These are phyloP conservation scores for Lates japonicus DNA, from an alignment of 2,797 vertebrate species.

Conservation along the genomic window DNA sequence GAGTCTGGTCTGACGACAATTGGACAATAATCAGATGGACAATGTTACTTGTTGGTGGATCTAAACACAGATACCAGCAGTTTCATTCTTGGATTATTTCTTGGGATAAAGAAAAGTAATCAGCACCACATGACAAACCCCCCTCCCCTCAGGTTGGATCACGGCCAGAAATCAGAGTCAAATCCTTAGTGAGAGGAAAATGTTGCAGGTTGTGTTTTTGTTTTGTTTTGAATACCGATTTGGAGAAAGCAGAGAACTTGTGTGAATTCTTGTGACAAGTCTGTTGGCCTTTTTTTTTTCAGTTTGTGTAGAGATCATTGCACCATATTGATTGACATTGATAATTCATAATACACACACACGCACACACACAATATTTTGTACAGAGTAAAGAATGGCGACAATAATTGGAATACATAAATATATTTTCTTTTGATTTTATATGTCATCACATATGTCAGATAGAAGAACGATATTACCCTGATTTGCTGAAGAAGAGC, in stretches of 20 bases:
- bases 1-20: constrained; percentile 12
- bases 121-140: constrained; percentile 76
- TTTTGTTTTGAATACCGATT: constrained; percentile 53
- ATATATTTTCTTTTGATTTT: constrained; percentile 84
- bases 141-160: constrained; percentile 39
- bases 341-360: constrained; percentile 69
- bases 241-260: constrained; percentile 40
- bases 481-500: constrained; percentile 86
- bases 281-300: constrained; percentile 74
- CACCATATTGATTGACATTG: constrained; percentile 84
- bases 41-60: constrained; percentile 18
- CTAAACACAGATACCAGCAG: constrained; percentile 36
- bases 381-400: constrained; percentile 84
- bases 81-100: constrained; percentile 44
- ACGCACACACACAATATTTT: constrained; percentile 71
- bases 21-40: constrained; percentile 32
- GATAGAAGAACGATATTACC: constrained; percentile 82
- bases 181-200: constrained; percentile 68
- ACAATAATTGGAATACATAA: constrained; percentile 85
- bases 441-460: constrained; percentile 81
- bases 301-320: constrained; percentile 77
- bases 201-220: constrained; percentile 51
- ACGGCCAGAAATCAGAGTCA: constrained; percentile 63
- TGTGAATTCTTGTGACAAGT: constrained; percentile 59
- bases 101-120: constrained; percentile 50